phyloP scores from a whole-genome alignment of 2,113 vertebrate genomes.

The Galeopterus variegatus region DNA sequence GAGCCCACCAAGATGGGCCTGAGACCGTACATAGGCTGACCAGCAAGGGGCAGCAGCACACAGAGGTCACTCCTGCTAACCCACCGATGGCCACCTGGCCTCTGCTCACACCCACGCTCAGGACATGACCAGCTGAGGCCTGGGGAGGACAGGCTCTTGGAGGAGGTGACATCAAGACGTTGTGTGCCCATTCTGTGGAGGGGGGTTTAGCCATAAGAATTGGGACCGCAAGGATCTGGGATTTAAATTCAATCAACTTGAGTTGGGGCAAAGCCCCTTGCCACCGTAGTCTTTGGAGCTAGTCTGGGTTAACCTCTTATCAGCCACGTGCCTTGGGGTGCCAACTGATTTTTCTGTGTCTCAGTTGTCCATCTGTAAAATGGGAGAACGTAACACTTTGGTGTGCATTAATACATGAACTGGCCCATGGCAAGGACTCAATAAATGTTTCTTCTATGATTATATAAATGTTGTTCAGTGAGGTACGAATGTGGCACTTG shows the following conservation, averaged over 20 bases:
- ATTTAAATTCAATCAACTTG: not conserved
- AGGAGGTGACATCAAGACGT: no score
- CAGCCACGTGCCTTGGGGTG: not conserved
- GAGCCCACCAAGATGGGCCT: not conserved
- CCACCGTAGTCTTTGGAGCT: not conserved
- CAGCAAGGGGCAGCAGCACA: slow-evolving; percentile 6
- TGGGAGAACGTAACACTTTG: not conserved
- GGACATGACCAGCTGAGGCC: rapidly evolving
- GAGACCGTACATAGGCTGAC: not conserved
- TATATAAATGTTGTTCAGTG: rapidly evolving
- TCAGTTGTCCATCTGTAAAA: not conserved
- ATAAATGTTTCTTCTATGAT: rapidly evolving
- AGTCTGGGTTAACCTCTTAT: no score
- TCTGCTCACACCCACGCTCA: rapidly evolving
- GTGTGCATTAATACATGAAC: rapidly evolving
- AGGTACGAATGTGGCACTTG: rapidly evolving
- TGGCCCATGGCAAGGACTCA: not conserved
- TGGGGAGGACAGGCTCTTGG: no score
- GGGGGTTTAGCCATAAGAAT: not conserved
- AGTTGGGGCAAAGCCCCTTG: not conserved
- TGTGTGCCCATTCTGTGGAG: not conserved
- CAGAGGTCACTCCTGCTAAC: not conserved
- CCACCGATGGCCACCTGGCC: rapidly evolving
- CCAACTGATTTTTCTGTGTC: not conserved
- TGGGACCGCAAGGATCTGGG: not conserved